Evolutionary conservation across 2,113 vertebrate species (phyloP), one percentile per base, ranked within the genome.

Genomic region (Neomonachus schauinslandi): DNA sequence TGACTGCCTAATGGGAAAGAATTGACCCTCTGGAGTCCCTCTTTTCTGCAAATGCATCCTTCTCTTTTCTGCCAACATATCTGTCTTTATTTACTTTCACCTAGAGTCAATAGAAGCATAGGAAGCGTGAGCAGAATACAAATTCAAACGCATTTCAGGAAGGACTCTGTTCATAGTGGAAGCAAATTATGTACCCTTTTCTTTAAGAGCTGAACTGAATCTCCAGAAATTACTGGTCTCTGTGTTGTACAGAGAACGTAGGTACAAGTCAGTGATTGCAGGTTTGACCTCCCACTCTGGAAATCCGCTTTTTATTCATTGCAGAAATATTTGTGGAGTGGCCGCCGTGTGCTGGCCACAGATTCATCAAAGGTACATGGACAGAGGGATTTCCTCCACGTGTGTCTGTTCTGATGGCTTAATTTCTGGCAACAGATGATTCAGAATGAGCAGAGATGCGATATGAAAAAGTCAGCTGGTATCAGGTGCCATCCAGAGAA

Each of bases 251-350:
- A 55, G 15, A 31, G 21, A 26, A 28, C 0, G 12, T 0, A 31
- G 59, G 6, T 2, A 5, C 10, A 16, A 53, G 33, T 10, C 4
- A 1, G 0, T 4, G 5, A 12, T 9, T 42, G 8, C 36, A 13
- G 1, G 0, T 36, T 8, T 31, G 36, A 49, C 57, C 13, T 65
- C 15, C 55, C 14, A 0, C 28, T 4, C n/a, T 7, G 42, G 19
- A 18, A n/a, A 16, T 2, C 3, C n/a, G 0, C 21, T 28, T 0
- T 26, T 14, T 9, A 31, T 57, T 11, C 59, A 14, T 55, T 1
- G 1, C 61, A 76, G 2, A 83, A 10, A 14, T 19, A 14, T 36
- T 55, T 59, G 18, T 31, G 5, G 33, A 7, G 7, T 10, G 9
- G 14, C 49, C 4, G 8, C 49, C 19, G 9, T 3, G 33, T 16